phyloP scores from a whole-genome alignment of 2,888 invertebrate species.

The Andricus quercusramuli region DNA sequence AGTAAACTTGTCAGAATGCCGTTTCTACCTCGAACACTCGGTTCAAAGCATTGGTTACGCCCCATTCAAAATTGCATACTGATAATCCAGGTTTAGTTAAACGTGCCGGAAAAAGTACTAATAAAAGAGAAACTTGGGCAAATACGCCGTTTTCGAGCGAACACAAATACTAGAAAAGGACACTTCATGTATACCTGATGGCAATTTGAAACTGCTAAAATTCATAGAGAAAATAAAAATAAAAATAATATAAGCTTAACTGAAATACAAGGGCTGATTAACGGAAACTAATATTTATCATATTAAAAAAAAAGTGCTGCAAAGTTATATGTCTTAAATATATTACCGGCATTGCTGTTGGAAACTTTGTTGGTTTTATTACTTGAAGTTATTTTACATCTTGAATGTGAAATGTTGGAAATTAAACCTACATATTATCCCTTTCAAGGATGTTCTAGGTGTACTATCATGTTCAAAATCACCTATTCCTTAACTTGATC shows the following conservation, averaged over 20 bases:
- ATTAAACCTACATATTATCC: too few relatives aligned
- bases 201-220: neutral
- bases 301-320: too few relatives aligned
- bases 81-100: neutral
- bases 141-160: neutral
- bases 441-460: too few relatives aligned
- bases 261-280: neutral
- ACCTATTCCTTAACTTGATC: too few relatives aligned
- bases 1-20: slow-evolving; percentile 66
- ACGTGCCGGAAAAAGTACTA: neutral
- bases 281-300: too few relatives aligned
- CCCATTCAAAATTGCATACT: slow-evolving; percentile 7
- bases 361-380: too few relatives aligned
- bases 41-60: neutral
- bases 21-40: neutral
- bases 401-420: too few relatives aligned
- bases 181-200: neutral
- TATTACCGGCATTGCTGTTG: too few relatives aligned
- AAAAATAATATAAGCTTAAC: neutral
- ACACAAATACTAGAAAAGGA: neutral
- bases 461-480: too few relatives aligned
- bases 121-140: neutral
- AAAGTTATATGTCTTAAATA: too few relatives aligned
- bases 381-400: too few relatives aligned
- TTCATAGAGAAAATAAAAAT: neutral